These are phyloP conservation scores for Spodoptera littoralis DNA, from an alignment of 2,888 invertebrate species.

Conservation along the genomic window DNA sequence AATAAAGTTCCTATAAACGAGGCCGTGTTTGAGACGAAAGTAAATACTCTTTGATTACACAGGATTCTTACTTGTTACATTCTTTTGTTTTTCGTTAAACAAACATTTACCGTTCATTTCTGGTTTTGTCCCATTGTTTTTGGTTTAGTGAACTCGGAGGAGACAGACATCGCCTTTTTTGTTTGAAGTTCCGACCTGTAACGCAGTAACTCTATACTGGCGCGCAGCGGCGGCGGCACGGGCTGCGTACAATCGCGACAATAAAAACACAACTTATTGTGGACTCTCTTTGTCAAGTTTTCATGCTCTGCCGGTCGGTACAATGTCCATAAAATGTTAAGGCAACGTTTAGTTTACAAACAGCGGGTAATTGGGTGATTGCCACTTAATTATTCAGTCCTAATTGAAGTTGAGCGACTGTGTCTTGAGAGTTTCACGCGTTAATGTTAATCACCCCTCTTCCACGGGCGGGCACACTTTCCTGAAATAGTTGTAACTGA, in stretches of 20 bases:
- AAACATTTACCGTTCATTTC: conserved; percentile 64
- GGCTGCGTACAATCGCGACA: conserved; percentile 54
- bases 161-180: conserved; percentile 61
- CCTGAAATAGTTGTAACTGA: conserved; percentile 13
- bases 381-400: conserved; percentile 20
- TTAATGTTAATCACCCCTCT: neutral
- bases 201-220: conserved; percentile 69
- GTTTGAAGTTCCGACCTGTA: conserved; percentile 65
- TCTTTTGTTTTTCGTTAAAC: conserved; percentile 45
- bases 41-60: conserved; percentile 32
- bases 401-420: conserved; percentile 23
- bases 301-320: conserved; percentile 70
- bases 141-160: conserved; percentile 72
- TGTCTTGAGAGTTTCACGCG: conserved; percentile 2
- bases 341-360: conserved; percentile 19
- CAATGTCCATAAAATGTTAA: conserved; percentile 54
- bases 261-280: conserved; percentile 66
- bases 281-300: conserved; percentile 68
- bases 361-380: conserved; percentile 21
- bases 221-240: conserved; percentile 25
- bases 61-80: conserved; percentile 19
- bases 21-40: conserved; percentile 27
- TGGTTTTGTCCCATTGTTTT: conserved; percentile 70
- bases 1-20: conserved; percentile 19
- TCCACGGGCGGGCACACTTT: conserved; percentile 16